Conservation (phyloP, 2,113 vertebrate genomes). For the Phaethon lepturus region DNA sequence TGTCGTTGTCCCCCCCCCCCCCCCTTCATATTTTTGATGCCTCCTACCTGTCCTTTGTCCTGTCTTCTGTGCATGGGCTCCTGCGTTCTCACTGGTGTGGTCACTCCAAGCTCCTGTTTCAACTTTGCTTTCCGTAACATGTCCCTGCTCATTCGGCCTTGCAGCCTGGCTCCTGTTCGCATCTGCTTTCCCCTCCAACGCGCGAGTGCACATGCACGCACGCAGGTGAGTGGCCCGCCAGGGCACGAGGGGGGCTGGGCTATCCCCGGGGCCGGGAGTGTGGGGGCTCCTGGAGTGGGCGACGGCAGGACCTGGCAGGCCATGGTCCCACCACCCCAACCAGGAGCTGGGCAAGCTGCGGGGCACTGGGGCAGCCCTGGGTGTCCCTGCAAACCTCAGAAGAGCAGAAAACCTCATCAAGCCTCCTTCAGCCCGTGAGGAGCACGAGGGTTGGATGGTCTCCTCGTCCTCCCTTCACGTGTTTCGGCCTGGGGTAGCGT, state of each 20-base stretch:
- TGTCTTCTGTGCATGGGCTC: not conserved
- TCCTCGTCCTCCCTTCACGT: rapidly evolving
- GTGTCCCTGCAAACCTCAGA: not conserved
- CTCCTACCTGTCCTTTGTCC: not conserved
- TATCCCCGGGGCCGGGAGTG: not conserved
- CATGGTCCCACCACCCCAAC: rapidly evolving
- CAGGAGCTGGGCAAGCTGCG: not conserved
- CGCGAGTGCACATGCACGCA: rapidly evolving
- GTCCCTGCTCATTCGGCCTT: not conserved
- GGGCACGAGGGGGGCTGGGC: not conserved
- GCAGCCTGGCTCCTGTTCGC: not conserved
- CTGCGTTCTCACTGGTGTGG: not conserved
- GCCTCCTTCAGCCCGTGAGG: not conserved
- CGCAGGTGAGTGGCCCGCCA: rapidly evolving
- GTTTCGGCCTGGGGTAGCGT: rapidly evolving
- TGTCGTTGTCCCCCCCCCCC: too few relatives aligned
- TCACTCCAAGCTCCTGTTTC: not conserved
- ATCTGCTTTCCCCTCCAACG: not conserved
- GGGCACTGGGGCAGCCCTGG: not conserved
- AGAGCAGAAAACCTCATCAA: not conserved
- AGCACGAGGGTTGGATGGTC: rapidly evolving
- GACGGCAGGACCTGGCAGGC: not conserved
- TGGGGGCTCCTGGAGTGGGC: rapidly evolving
- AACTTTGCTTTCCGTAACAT: rapidly evolving
- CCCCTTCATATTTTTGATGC: not conserved